These are phyloP conservation scores for Tamias sibiricus DNA, from an alignment of 2,113 vertebrate genomes.

Conservation along the genomic window DNA sequence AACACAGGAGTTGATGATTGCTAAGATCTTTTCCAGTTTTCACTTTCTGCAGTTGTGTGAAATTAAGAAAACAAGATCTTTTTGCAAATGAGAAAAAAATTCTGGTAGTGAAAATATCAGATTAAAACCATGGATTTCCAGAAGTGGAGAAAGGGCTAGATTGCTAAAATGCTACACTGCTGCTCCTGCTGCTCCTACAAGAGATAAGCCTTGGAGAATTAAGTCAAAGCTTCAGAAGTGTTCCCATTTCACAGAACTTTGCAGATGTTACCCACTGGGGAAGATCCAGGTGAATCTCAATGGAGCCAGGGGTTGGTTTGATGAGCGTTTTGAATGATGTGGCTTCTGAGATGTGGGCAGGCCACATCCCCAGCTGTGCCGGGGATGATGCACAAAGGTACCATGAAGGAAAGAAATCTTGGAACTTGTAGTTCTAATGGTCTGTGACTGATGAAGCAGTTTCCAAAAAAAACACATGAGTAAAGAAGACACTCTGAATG, in stretches of 20 bases:
- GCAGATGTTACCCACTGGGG: neutral
- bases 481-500: neutral
- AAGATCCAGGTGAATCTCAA: neutral
- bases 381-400: neutral
- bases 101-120: neutral
- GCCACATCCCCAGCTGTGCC: neutral
- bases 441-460: neutral
- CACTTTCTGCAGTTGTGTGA: slow-evolving; percentile 17
- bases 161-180: neutral
- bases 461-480: neutral
- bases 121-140: neutral
- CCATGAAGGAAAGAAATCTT: neutral
- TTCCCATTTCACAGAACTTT: neutral
- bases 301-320: neutral
- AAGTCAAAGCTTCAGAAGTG: neutral
- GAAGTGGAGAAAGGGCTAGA: neutral
- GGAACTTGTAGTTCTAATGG: neutral
- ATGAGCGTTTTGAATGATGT: neutral
- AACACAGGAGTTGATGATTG: neutral
- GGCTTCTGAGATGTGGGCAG: neutral
- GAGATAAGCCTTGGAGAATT: neutral
- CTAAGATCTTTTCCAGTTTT: neutral
- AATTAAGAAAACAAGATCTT: neutral
- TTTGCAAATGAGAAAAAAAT: neutral
- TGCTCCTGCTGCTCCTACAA: neutral